Evolutionary conservation across 2,797 vertebrate genomes (phyloP), one percentile per base, ranked within the genome.

Genomic region (Muraenolepis orangiensis): DNA sequence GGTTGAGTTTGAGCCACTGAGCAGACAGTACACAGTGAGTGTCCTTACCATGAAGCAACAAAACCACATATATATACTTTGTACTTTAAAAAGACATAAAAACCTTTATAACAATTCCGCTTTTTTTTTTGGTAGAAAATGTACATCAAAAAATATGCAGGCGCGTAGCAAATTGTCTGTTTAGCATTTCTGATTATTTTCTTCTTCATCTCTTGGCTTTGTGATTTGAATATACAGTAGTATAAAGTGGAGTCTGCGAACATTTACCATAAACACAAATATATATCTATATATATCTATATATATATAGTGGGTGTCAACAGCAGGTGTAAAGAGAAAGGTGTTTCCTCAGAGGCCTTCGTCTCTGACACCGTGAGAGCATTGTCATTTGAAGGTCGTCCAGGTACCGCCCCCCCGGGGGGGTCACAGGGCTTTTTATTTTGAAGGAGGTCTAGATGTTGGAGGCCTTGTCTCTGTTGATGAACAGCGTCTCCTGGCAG

Each of bases 401-500:
- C 89, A 94, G 86, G 91, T 46, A 46, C 4, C 42, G 51, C 51
- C n/a, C n/a, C n/a, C n/a, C n/a, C n/a, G n/a, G n/a, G n/a, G n/a
- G n/a, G 51, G 20, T 23, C 2, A 64, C n/a, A n/a, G n/a, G 57
- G n/a, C n/a, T 64, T 1, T 26, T 64, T 13, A 2, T 4, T 1
- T 12, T 38, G 36, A 38, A 38, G 36, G 36, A 6, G 20, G 78
- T 81, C 93, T 93, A 98, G 87, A 96, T 97, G 91, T 96, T 94
- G 1, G 96, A 97, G 67, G 96, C 93, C 86, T 98, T 97, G 78
- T 98, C 96, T 34, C 91, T 95, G 90, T 94, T 94, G 90, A 94
- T 93, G 90, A 98, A 99, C 2, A 99, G 94, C 0, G 96, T 99
- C 91, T 99, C 97, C 85, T 98, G 97, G 87, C 97, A 99, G 93